Conservation (phyloP, 1,140 invertebrate genomes). For the Lepeophtheirus salmonis region DNA sequence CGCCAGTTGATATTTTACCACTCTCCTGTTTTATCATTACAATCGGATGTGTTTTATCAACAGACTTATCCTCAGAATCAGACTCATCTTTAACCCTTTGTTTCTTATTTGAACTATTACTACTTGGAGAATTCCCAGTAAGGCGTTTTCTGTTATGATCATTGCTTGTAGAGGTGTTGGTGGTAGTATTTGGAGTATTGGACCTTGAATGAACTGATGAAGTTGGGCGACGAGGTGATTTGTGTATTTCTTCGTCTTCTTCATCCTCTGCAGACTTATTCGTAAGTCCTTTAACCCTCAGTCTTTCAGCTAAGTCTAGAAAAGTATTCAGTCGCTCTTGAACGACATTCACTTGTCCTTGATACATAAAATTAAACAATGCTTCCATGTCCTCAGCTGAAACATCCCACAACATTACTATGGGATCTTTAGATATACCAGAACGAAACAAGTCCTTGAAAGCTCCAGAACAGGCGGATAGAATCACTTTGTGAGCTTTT, state of each 20-base stretch:
- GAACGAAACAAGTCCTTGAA: conserved; percentile 3
- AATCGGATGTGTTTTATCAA: too few species aligned
- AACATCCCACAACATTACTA: conserved; percentile 64
- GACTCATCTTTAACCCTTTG: neutral
- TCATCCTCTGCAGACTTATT: conserved; percentile 19
- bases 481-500: conserved; percentile 79
- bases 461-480: conserved; percentile 48
- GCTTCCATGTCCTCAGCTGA: conserved; percentile 56
- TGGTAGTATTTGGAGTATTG: too few species aligned
- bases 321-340: conserved; percentile 26
- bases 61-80: neutral
- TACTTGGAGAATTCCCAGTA: neutral
- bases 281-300: conserved; percentile 25
- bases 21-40: neutral
- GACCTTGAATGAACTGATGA: too few species aligned
- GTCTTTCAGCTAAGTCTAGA: conserved; percentile 24
- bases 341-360: conserved; percentile 31
- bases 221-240: neutral
- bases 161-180: neutral
- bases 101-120: neutral
- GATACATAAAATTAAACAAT: conserved; percentile 67
- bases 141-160: neutral
- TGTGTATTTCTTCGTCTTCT: neutral
- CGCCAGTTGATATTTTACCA: neutral
- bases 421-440: conserved; percentile 62